Evolutionary conservation across 2,888 invertebrate genomes (phyloP).

Genomic region (Automeris io): DNA sequence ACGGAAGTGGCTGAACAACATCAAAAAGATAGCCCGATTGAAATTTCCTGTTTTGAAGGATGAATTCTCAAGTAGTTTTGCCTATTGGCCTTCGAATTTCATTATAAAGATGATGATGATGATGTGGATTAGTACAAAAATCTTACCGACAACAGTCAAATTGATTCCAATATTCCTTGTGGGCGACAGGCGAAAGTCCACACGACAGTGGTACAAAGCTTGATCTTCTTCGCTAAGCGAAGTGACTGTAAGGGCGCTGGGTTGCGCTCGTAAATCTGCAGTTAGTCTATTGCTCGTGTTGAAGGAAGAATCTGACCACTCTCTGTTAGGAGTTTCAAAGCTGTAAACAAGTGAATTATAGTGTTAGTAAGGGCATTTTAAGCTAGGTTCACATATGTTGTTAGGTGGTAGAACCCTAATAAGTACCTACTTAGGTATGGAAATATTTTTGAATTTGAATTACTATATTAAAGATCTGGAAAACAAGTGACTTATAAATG

Average conservation of each 20-base stretch:
- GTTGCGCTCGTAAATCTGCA: constrained; percentile 41
- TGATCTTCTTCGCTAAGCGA: constrained; percentile 55
- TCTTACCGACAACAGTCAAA: constrained; percentile 72
- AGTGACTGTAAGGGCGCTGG: constrained; percentile 45
- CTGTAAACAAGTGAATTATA: constrained; percentile 32
- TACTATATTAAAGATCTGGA: no score
- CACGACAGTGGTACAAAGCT: constrained; percentile 76
- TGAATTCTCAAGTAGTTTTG: no score
- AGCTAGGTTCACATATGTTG: no score
- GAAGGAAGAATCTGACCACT: constrained; percentile 59
- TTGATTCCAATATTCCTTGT: constrained; percentile 76
- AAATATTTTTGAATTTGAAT: no score
- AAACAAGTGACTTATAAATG: no score
- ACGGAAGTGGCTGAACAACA: no score
- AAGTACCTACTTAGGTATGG: no score
- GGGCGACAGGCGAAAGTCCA: constrained; percentile 75
- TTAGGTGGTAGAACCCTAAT: no score
- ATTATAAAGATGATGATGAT: neutral
- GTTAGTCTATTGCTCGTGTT: constrained; percentile 45
- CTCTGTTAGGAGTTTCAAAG: constrained; percentile 56
- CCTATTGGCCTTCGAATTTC: neutral
- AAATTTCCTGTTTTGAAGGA: no score
- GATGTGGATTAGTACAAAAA: neutral
- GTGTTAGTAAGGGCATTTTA: no score
- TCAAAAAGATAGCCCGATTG: no score